Evolutionary conservation across 1,140 invertebrate species (phyloP).

Genomic region (Sitophilus oryzae): DNA sequence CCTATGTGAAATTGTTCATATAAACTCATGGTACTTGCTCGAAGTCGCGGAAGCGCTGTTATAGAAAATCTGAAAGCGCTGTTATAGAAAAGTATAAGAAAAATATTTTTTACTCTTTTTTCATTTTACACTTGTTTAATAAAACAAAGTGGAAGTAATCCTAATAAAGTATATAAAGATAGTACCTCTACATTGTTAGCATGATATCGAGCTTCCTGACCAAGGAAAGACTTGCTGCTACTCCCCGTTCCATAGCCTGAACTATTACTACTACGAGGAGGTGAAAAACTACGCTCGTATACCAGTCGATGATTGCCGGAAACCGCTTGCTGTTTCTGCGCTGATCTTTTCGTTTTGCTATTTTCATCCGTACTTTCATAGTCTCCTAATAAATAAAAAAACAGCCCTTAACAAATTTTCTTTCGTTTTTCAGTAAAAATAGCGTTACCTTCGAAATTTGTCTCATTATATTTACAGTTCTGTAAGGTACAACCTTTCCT

Average conservation of each 20-base stretch:
- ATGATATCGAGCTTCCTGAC: conserved; percentile 42
- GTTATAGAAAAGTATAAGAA: no score
- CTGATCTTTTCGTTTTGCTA: conserved; percentile 35
- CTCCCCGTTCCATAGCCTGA: conserved; percentile 80
- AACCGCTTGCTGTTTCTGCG: conserved; percentile 49
- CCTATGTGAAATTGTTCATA: no score
- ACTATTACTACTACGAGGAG: conserved; percentile 74
- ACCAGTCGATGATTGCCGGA: conserved; percentile 56
- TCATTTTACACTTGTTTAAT: no score
- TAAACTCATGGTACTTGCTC: no score
- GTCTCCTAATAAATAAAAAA: conserved; percentile 47
- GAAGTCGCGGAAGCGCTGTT: no score
- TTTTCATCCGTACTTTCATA: conserved; percentile 58
- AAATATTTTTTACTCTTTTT: no score
- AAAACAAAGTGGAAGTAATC: neutral
- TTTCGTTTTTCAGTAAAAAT: no score
- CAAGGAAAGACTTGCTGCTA: conserved; percentile 62
- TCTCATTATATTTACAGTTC: conserved; percentile 61
- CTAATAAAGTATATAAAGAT: neutral
- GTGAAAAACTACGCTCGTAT: conserved; percentile 70
- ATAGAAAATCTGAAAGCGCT: no score
- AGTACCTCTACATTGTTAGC: conserved; percentile 18
- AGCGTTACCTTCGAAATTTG: conserved; percentile 49
- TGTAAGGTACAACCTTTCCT: conserved; percentile 61
- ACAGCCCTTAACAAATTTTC: neutral